Conservation (phyloP, 2,797 vertebrate species). For the Neosalanx taihuensis region DNA sequence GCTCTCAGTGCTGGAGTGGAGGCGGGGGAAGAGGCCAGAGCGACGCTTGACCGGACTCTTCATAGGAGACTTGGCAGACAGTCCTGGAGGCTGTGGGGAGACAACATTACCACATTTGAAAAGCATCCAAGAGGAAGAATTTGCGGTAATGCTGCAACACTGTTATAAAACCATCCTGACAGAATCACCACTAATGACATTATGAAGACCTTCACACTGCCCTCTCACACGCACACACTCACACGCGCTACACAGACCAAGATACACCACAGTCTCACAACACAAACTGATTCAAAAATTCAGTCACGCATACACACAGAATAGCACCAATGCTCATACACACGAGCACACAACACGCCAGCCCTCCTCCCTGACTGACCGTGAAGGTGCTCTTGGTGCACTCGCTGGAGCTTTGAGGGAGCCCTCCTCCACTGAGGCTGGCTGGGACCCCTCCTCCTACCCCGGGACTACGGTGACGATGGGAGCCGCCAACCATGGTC, state of each 20-base stretch:
- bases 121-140: conserved; percentile 11
- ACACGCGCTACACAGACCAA: background rate
- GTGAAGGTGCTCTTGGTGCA: conserved; percentile 94
- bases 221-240: background rate
- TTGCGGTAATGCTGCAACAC: background rate
- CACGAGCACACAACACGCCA: background rate
- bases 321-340: background rate
- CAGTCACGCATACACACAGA: too few species aligned
- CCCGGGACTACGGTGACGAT: conserved; percentile 81
- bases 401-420: conserved; percentile 84
- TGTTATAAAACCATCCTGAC: too few species aligned
- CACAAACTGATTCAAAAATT: too few species aligned
- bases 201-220: too few species aligned
- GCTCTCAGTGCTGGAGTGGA: conserved; percentile 87
- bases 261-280: too few species aligned
- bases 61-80: conserved; percentile 85
- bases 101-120: background rate
- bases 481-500: conserved; percentile 91
- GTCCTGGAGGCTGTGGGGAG: conserved; percentile 77
- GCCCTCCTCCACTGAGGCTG: conserved; percentile 90
- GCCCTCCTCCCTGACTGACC: conserved; percentile 67
- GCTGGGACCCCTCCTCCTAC: conserved; percentile 81
- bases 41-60: conserved; percentile 95
- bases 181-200: background rate
- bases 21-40: conserved; percentile 90